Evolutionary conservation across 1,140 invertebrate species (phyloP).

Genomic region (Sitobion miscanthi): DNA sequence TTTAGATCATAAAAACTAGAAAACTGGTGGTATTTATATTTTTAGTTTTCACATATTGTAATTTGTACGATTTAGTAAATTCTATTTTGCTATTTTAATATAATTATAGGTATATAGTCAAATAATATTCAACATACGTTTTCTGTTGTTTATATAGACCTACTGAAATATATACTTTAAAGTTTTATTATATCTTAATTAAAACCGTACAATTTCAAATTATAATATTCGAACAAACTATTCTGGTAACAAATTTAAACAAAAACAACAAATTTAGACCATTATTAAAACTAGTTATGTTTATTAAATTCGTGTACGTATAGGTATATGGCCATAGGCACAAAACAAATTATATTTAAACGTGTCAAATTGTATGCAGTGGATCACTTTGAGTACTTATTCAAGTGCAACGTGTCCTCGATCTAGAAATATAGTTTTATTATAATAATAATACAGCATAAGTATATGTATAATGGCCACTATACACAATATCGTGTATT

Average conservation of each 20-base stretch:
- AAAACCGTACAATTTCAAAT: no score
- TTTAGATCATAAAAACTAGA: not conserved
- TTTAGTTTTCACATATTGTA: not conserved
- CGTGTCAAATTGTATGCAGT: no score
- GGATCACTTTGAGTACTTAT: not conserved
- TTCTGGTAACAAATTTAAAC: not conserved
- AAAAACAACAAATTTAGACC: no score
- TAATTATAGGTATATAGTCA: no score
- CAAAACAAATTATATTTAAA: not conserved
- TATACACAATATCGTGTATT: not conserved
- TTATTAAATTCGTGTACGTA: not conserved
- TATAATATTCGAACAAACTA: no score
- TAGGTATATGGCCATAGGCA: not conserved
- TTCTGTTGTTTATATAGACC: no score
- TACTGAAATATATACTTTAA: no score
- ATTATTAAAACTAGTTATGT: not conserved
- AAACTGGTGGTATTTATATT: not conserved
- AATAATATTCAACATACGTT: no score
- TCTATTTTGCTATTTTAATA: not conserved
- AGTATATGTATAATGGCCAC: not conserved
- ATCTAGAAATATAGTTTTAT: slow-evolving; percentile 34
- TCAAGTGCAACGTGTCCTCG: slow-evolving; percentile 1
- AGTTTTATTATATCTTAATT: no score
- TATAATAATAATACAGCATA: not conserved
- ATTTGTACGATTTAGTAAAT: not conserved